phyloP scores from a whole-genome alignment of 2,888 invertebrate genomes.

The Eudasyphora cyanicolor region DNA sequence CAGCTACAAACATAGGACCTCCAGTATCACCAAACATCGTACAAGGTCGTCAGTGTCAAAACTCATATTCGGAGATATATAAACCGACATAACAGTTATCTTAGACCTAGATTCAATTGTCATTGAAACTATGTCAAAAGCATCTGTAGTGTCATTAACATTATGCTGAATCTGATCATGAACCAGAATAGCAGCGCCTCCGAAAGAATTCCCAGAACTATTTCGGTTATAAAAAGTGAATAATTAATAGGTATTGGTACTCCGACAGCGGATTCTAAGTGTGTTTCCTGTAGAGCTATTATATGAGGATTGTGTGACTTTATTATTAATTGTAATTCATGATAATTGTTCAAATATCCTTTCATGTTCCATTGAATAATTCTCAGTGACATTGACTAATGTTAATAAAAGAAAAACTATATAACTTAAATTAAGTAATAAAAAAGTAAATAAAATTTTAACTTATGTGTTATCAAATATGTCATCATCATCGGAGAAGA shows the following conservation, averaged over 20 bases:
- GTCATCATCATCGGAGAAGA: not conserved
- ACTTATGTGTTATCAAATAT: not conserved
- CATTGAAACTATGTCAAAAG: conserved; percentile 46
- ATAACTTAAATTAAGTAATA: no score
- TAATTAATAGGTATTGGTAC: conserved; percentile 8
- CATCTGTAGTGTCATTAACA: not conserved
- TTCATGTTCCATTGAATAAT: conserved; percentile 40
- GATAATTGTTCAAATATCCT: conserved; percentile 38
- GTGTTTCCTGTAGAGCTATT: no score
- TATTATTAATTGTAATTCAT: conserved; percentile 25
- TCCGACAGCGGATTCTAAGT: not conserved
- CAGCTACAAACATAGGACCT: not conserved
- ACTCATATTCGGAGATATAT: conserved; percentile 28
- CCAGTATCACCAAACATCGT: not conserved
- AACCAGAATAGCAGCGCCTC: conserved; percentile 34
- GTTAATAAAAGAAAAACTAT: not conserved
- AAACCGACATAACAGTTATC: conserved; percentile 32
- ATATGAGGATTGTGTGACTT: conserved; percentile 9
- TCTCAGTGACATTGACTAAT: not conserved
- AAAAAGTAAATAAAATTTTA: no score
- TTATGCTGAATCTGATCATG: conserved; percentile 50
- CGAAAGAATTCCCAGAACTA: conserved; percentile 24
- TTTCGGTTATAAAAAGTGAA: conserved; percentile 35
- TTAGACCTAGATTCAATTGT: no score
- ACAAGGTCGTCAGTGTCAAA: not conserved